Evolutionary conservation across 2,113 vertebrate genomes (phyloP).

Genomic region (Melierax canorus): DNA sequence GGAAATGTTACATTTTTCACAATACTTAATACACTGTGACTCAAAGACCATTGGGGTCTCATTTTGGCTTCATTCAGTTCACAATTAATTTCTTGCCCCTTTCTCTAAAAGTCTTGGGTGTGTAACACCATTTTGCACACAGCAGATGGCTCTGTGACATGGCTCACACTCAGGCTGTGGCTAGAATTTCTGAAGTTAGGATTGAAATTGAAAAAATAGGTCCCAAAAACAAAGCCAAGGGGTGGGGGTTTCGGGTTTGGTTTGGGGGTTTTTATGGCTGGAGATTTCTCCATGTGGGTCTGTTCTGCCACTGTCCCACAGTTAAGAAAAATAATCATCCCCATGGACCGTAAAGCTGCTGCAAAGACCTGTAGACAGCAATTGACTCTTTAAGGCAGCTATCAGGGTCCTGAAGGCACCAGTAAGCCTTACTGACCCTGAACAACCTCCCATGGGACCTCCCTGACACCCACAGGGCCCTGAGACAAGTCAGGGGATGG

Average conservation of each 20-base stretch:
- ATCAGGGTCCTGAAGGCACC: not conserved
- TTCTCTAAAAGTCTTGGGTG: not conserved
- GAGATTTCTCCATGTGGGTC: not conserved
- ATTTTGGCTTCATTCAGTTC: not conserved
- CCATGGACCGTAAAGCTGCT: not conserved
- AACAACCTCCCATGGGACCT: not conserved
- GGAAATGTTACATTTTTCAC: not conserved
- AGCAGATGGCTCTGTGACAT: not conserved
- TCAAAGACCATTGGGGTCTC: not conserved
- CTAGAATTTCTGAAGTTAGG: not conserved
- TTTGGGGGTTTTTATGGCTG: not conserved
- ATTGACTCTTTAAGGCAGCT: not conserved
- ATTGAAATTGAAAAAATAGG: not conserved
- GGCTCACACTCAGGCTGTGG: fast-evolving
- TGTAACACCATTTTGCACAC: not conserved
- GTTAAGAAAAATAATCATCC: not conserved
- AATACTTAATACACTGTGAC: not conserved
- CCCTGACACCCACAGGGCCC: not conserved
- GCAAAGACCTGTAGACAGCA: not conserved
- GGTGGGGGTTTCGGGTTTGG: not conserved
- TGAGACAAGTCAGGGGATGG: not conserved
- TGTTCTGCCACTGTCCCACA: not conserved
- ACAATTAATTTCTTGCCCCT: not conserved
- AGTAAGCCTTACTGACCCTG: not conserved
- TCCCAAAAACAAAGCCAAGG: not conserved